Conservation (phyloP, 2,113 vertebrate species). For the Psittacara wagleri region DNA sequence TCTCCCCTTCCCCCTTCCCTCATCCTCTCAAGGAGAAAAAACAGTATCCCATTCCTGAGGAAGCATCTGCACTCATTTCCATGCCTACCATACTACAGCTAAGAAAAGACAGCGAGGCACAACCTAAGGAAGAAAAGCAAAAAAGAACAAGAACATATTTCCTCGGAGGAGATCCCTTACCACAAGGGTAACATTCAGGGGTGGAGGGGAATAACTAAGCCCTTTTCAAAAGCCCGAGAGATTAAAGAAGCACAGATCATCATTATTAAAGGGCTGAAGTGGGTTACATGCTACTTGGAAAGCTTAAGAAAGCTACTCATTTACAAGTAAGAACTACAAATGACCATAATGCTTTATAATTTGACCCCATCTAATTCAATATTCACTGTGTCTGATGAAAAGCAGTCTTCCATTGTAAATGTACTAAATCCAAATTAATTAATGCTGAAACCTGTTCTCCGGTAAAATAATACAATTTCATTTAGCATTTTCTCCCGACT, state of each 20-base stretch:
- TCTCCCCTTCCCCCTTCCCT: not conserved
- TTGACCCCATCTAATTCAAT: slow-evolving; percentile 9
- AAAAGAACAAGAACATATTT: not conserved
- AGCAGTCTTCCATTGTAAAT: not conserved
- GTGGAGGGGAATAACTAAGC: not conserved
- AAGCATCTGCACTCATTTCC: not conserved
- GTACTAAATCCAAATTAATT: slow-evolving; percentile 5
- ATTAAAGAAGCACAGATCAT: not conserved
- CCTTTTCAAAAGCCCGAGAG: not conserved
- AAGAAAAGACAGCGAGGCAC: not conserved
- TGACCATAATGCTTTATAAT: not conserved
- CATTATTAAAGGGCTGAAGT: not conserved
- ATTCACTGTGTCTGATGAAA: not conserved
- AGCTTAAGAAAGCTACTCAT: not conserved
- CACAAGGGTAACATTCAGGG: not conserved
- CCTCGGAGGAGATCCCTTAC: not conserved
- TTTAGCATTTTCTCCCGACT: not conserved
- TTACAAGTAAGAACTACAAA: not conserved
- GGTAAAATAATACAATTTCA: not conserved
- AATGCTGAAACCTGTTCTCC: not conserved
- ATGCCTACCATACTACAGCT: not conserved
- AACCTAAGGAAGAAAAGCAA: not conserved
- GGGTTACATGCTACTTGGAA: not conserved
- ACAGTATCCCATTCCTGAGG: not conserved
- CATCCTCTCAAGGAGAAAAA: not conserved